Percentiles rank a stretch among this genome's conserved stretches.
phyloP scores from a whole-genome alignment of 2,797 vertebrate genomes.

The Notolepis coatsorum region DNA sequence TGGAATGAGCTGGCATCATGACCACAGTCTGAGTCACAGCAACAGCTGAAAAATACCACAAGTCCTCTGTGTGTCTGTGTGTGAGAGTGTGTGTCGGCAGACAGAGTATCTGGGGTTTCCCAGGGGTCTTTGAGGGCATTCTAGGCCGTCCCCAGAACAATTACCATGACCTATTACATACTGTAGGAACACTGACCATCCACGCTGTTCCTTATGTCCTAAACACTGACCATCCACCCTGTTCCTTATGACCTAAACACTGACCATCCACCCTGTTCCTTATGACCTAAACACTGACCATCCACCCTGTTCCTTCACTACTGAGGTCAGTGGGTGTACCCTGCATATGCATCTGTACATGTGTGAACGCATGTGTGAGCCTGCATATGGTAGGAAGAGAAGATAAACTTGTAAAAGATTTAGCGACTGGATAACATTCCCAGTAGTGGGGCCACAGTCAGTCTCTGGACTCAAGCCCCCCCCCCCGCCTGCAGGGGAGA shows the following conservation, averaged over 20 bases:
- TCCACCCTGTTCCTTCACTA: background rate
- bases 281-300: constrained; percentile 8
- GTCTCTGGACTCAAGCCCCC: background rate
- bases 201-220: too few species aligned
- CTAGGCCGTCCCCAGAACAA: too few species aligned
- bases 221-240: too few species aligned
- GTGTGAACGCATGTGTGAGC: background rate
- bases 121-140: too few species aligned
- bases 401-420: background rate
- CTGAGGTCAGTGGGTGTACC: background rate
- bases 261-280: constrained; percentile 5
- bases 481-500: background rate
- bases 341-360: background rate
- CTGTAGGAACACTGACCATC: too few species aligned
- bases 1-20: constrained; percentile 5
- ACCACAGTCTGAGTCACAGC: constrained; percentile 26
- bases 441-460: background rate
- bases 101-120: constrained; percentile 18
- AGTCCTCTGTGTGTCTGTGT: constrained; percentile 15
- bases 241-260: too few species aligned
- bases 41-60: constrained; percentile 40
- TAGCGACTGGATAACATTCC: background rate
- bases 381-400: background rate
- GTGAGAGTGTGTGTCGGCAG: constrained; percentile 19
- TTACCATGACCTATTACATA: too few species aligned